Percentiles rank a stretch among this genome's conserved stretches.
phyloP scores from a whole-genome alignment of 1,140 invertebrate genomes.

The Hyposmocoma kahamanoa region DNA sequence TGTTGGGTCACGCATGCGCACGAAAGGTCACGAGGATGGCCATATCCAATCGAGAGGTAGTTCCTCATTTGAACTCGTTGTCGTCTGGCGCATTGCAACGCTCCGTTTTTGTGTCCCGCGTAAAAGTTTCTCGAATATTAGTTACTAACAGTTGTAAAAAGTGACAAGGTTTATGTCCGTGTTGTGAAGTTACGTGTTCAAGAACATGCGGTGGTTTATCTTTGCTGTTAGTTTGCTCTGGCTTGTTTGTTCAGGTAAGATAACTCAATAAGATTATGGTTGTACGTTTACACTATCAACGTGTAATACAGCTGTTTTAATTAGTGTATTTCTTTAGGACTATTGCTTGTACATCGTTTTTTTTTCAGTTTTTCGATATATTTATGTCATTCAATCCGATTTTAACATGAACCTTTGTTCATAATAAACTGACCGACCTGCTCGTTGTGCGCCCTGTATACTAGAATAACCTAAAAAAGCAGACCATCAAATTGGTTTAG shows the following conservation, averaged over 20 bases:
- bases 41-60: slow-evolving; percentile 24
- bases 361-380: too few species aligned
- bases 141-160: background rate
- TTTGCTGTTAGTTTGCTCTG: slow-evolving; percentile 20
- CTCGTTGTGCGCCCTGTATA: too few species aligned
- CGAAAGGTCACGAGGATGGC: background rate
- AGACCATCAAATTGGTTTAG: too few species aligned
- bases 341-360: too few species aligned
- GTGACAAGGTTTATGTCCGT: slow-evolving; percentile 13
- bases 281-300: too few species aligned
- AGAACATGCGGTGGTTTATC: slow-evolving; percentile 34
- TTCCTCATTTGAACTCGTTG: slow-evolving; percentile 28
- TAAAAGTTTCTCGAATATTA: slow-evolving; percentile 34
- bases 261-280: slow-evolving; percentile 8
- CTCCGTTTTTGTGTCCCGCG: slow-evolving; percentile 15
- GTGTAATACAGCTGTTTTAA: too few species aligned
- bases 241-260: slow-evolving; percentile 34
- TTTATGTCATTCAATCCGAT: too few species aligned
- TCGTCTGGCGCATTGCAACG: slow-evolving; percentile 28
- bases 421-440: too few species aligned
- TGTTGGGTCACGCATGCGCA: slow-evolving; percentile 1
- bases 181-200: slow-evolving; percentile 13
- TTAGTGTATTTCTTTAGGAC: too few species aligned
- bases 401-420: too few species aligned
- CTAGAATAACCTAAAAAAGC: too few species aligned